These are phyloP conservation scores for Volucella zonaria DNA, from an alignment of 2,888 invertebrate genomes.

Conservation along the genomic window DNA sequence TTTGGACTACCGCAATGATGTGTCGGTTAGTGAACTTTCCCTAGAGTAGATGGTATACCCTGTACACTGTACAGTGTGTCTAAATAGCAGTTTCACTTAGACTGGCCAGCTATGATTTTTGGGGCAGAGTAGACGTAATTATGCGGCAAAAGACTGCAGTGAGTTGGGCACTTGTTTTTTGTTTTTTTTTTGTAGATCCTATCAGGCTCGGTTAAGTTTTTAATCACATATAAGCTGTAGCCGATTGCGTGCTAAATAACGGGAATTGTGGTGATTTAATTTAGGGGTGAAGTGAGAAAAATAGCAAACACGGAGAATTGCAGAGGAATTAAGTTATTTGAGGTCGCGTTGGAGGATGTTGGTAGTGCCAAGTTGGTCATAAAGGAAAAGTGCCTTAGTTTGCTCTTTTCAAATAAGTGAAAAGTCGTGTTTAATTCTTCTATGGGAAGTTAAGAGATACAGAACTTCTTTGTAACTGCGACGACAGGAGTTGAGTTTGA, in stretches of 20 bases:
- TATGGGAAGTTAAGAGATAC: too few relatives aligned
- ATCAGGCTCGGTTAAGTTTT: constrained; percentile 31
- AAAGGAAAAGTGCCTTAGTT: too few relatives aligned
- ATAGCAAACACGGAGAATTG: too few relatives aligned
- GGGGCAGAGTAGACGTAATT: constrained; percentile 31
- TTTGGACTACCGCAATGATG: constrained; percentile 22
- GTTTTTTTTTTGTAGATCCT: constrained; percentile 5
- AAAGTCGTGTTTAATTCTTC: too few relatives aligned
- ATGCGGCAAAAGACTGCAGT: constrained; percentile 58
- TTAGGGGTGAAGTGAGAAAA: background rate
- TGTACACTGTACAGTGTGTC: too few relatives aligned
- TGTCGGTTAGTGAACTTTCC: constrained; percentile 53
- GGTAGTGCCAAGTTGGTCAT: too few relatives aligned
- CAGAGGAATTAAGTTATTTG: too few relatives aligned
- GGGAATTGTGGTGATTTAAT: constrained; percentile 20
- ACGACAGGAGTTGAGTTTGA: too few relatives aligned
- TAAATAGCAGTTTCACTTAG: background rate
- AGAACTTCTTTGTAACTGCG: too few relatives aligned
- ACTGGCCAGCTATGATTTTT: constrained; percentile 19
- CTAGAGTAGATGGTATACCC: background rate
- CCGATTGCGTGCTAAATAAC: constrained; percentile 19
- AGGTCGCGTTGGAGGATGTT: too few relatives aligned
- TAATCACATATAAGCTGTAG: constrained; percentile 14
- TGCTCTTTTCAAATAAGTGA: too few relatives aligned
- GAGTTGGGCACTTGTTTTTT: constrained; percentile 3